These are phyloP conservation scores for Glandiceps talaboti DNA, from an alignment of 53 echinoderm and acorn worm genomes.

Conservation along the genomic window DNA sequence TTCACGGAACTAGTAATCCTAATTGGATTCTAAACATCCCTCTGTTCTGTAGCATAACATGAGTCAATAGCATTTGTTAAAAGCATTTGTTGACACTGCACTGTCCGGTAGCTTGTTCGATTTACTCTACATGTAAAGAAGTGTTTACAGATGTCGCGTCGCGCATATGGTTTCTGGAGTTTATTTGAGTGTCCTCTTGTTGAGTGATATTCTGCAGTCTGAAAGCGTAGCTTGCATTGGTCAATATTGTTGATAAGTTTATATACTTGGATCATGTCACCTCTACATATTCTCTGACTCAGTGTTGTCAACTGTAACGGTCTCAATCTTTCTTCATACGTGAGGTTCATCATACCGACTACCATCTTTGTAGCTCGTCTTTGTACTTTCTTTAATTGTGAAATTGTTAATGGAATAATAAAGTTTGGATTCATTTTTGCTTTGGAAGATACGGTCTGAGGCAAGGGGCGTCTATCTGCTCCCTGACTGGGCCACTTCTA, in stretches of 20 bases:
- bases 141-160: not conserved
- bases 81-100: not conserved
- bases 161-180: not conserved
- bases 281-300: not conserved
- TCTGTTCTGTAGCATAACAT: not conserved
- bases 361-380: not conserved
- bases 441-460: no score
- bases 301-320: not conserved
- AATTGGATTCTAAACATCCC: not conserved
- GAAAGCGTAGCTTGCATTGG: not conserved
- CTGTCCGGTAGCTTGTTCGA: not conserved
- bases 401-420: no score
- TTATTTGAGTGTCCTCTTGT: not conserved
- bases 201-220: not conserved
- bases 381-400: not conserved
- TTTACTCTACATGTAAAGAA: not conserved
- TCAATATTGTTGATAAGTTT: not conserved
- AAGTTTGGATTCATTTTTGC: no score
- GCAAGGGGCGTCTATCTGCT: no score
- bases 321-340: not conserved
- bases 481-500: no score
- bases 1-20: not conserved
- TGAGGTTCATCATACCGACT: not conserved
- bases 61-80: not conserved
- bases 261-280: not conserved